phyloP scores from a whole-genome alignment of 2,797 vertebrate genomes.

The Pseudomugil gertrudae region DNA sequence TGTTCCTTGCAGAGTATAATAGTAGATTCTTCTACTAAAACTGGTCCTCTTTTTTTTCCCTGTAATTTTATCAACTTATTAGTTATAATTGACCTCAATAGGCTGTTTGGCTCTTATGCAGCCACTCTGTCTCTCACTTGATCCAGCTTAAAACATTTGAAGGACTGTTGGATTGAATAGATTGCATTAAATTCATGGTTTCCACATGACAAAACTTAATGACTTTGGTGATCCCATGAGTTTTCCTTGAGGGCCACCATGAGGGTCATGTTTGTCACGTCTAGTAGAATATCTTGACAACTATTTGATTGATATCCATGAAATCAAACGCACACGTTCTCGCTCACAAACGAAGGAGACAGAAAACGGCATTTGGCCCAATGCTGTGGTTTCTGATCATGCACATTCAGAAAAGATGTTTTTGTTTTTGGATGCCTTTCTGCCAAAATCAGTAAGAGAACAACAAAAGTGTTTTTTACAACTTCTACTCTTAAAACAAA shows the following conservation, averaged over 20 bases:
- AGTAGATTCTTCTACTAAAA: background rate
- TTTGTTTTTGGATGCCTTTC: background rate
- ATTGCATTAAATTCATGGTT: background rate
- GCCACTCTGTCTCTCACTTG: background rate
- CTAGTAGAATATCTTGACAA: background rate
- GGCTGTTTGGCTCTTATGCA: background rate
- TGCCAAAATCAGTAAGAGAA: background rate
- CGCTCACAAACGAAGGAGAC: background rate
- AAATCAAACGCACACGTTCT: background rate
- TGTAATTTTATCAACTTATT: conserved; percentile 6
- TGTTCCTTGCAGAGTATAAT: background rate
- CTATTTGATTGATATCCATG: background rate
- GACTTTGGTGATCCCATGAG: background rate
- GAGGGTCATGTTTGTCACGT: background rate
- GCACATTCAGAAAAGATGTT: background rate
- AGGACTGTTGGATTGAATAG: background rate
- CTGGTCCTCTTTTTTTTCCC: background rate
- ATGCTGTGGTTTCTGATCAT: background rate
- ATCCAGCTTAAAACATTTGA: background rate
- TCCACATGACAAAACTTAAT: conserved; percentile 1
- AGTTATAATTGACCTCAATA: background rate
- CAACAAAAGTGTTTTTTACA: background rate
- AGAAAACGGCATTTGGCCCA: background rate
- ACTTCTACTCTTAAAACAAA: background rate
- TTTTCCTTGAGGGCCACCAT: background rate